Conservation (phyloP, 1,140 invertebrate genomes). For the Luehdorfia chinensis region DNA sequence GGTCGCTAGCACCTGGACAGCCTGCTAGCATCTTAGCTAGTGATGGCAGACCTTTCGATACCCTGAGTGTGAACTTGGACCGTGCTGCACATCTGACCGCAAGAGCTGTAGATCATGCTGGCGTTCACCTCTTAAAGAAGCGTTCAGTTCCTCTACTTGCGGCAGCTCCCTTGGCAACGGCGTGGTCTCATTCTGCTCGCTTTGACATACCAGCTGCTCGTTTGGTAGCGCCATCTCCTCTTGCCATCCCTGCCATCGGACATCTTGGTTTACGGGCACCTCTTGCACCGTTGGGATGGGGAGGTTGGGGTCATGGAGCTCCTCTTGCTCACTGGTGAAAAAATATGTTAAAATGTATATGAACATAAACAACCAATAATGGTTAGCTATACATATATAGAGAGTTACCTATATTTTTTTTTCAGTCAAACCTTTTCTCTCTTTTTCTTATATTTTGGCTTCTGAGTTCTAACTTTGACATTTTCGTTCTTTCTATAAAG, state of each 20-base stretch:
- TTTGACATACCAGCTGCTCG: slow-evolving; percentile 18
- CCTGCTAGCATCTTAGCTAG: slow-evolving; percentile 62
- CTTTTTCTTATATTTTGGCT: too few species aligned
- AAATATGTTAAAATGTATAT: slow-evolving; percentile 1
- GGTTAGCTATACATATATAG: background rate
- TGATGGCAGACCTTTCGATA: slow-evolving; percentile 68
- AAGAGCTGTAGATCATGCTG: slow-evolving; percentile 44
- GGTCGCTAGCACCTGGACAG: slow-evolving; percentile 58
- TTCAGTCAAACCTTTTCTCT: slow-evolving; percentile 1
- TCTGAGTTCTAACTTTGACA: too few species aligned
- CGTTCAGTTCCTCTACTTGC: slow-evolving; percentile 43
- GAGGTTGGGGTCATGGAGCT: slow-evolving; percentile 22
- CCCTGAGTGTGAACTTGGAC: slow-evolving; percentile 69
- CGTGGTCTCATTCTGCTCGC: slow-evolving; percentile 20
- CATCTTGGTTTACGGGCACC: slow-evolving; percentile 23
- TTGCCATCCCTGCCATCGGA: slow-evolving; percentile 23
- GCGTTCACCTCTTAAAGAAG: slow-evolving; percentile 47
- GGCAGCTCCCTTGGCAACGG: slow-evolving; percentile 23
- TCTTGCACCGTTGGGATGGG: slow-evolving; percentile 24
- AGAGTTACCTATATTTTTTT: slow-evolving; percentile 29
- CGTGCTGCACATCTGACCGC: slow-evolving; percentile 64
- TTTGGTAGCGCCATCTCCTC: slow-evolving; percentile 24
- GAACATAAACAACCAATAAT: slow-evolving; percentile 20
- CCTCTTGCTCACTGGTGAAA: slow-evolving; percentile 28
- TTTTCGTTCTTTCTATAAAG: too few species aligned